Percentiles rank a stretch among this genome's conserved stretches.
Evolutionary conservation across 2,888 invertebrate species (phyloP).

Genomic region (Drosophila nr. perissopoda): DNA sequence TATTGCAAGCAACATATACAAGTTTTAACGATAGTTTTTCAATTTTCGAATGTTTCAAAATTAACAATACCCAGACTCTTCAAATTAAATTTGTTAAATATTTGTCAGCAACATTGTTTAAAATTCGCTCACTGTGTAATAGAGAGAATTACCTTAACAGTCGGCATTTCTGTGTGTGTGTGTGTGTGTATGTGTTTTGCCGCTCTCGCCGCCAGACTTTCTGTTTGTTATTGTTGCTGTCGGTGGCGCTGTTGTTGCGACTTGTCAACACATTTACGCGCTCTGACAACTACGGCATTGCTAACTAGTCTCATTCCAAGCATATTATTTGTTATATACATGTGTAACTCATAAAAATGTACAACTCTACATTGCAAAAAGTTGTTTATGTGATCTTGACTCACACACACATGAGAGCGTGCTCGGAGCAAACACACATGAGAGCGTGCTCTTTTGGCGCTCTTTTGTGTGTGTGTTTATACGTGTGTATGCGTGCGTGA

Average conservation of each 20-base stretch:
- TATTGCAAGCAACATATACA: not conserved
- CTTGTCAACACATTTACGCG: constrained; percentile 51
- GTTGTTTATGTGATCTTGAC: constrained; percentile 49
- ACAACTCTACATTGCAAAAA: constrained; percentile 40
- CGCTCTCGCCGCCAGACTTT: constrained; percentile 34
- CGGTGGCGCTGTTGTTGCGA: constrained; percentile 53
- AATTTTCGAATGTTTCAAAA: not conserved
- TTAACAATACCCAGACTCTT: not conserved
- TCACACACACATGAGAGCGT: constrained; percentile 3
- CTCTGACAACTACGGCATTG: constrained; percentile 26
- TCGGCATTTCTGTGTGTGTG: constrained; percentile 18
- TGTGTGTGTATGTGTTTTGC: constrained; percentile 7
- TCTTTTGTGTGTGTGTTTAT: not conserved
- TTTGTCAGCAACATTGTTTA: not conserved
- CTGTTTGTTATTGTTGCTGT: constrained; percentile 45
- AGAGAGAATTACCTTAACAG: constrained; percentile 28
- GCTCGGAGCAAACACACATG: not conserved
- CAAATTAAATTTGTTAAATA: not conserved
- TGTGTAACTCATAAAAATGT: constrained; percentile 47
- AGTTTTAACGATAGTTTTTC: not conserved
- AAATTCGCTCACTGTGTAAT: constrained; percentile 32
- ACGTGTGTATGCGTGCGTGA: not conserved
- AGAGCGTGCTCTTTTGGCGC: constrained; percentile 24
- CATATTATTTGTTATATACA: constrained; percentile 38
- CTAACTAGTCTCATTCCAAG: constrained; percentile 34